Evolutionary conservation across 2,797 vertebrate species (phyloP).

Genomic region (Trachurus trachurus): DNA sequence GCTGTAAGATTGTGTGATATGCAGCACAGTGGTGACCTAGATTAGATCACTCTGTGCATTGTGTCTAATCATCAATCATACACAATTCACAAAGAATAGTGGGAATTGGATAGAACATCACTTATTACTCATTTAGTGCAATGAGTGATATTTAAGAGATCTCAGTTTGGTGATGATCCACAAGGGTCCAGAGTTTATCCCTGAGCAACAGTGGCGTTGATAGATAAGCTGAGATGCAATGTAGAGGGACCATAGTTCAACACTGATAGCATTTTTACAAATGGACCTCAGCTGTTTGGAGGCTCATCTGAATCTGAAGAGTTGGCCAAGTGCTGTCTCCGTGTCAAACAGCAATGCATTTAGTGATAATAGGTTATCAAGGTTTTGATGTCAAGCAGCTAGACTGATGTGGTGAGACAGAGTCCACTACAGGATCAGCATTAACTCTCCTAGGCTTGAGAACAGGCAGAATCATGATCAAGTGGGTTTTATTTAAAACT

Average conservation of each 20-base stretch:
- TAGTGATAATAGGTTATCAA: neutral
- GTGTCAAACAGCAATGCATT: neutral
- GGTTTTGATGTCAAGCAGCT: conserved; percentile 13
- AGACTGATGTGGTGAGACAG: neutral
- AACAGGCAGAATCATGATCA: neutral
- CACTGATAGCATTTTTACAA: conserved; percentile 36
- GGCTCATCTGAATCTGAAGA: conserved; percentile 61
- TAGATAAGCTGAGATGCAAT: conserved; percentile 44
- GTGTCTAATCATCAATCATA: neutral
- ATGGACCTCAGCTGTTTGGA: conserved; percentile 27
- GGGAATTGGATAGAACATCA: neutral
- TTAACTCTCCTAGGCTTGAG: neutral
- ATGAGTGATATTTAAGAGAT: neutral
- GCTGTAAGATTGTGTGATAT: neutral
- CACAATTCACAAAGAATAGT: neutral
- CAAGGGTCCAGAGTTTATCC: neutral
- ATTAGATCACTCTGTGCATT: neutral
- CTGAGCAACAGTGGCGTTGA: neutral
- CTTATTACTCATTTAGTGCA: neutral
- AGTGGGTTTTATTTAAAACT: neutral
- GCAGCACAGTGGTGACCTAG: neutral
- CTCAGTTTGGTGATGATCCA: neutral
- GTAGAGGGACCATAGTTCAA: conserved; percentile 56
- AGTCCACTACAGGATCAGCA: neutral
- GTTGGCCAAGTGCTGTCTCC: conserved; percentile 16